Percentiles rank a stretch among this genome's conserved stretches.
Evolutionary conservation across 2,888 invertebrate species (phyloP).

Genomic region (Eremobia ochroleuca): DNA sequence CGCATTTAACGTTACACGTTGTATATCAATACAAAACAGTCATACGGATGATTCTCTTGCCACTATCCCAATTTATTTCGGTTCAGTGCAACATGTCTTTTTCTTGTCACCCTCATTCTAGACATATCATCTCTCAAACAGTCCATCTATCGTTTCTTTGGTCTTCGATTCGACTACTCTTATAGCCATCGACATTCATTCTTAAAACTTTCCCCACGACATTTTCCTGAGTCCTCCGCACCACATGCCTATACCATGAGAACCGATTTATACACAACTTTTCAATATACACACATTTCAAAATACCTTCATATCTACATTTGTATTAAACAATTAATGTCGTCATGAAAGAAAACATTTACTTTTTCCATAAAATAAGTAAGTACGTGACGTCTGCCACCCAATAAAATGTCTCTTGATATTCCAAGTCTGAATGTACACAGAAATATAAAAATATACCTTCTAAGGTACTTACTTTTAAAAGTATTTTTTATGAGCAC

Average conservation of each 20-base stretch:
- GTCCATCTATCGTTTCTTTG: neutral
- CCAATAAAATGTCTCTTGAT: constrained; percentile 7
- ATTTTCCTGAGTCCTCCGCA: neutral
- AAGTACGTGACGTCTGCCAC: constrained; percentile 17
- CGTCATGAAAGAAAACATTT: neutral
- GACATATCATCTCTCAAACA: neutral
- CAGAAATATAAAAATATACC: constrained; percentile 13
- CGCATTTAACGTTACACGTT: no score
- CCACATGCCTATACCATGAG: no score
- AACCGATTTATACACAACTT: neutral
- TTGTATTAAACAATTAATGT: neutral
- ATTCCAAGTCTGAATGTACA: constrained; percentile 5
- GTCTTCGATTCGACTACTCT: neutral
- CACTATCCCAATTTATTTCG: neutral
- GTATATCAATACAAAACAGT: neutral
- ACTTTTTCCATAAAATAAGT: neutral
- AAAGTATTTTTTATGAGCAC: constrained; percentile 34
- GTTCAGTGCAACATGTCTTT: neutral
- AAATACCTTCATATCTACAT: neutral
- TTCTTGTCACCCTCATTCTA: neutral
- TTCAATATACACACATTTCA: neutral
- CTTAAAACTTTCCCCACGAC: neutral
- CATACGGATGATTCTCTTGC: neutral
- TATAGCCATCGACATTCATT: neutral
- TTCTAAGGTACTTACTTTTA: constrained; percentile 1